Conservation (phyloP, 35 echinoderm and acorn worm genomes). For the Anneissia japonica region DNA sequence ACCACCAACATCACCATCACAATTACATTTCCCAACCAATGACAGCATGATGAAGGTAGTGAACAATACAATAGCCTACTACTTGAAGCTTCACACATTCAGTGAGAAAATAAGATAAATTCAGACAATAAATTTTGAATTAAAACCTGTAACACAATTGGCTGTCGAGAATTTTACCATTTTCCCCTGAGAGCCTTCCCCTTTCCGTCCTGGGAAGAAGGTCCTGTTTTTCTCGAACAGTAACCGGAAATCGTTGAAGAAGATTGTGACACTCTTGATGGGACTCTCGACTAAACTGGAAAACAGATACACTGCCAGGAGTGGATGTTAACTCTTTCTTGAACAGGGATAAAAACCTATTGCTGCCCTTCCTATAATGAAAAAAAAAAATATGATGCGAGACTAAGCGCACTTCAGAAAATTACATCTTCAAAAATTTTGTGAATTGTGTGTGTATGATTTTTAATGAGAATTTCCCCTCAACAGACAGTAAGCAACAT, state of each 20-base stretch:
- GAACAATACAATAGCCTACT: too few species aligned
- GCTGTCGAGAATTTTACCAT: conserved; percentile 25
- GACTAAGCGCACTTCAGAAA: background rate
- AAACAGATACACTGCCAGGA: conserved; percentile 38
- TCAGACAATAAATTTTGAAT: too few species aligned
- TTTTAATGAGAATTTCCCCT: background rate
- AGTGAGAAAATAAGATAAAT: too few species aligned
- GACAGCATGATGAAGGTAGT: too few species aligned
- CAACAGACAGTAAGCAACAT: background rate
- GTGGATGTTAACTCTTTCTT: conserved; percentile 66
- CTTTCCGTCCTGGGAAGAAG: conserved; percentile 70
- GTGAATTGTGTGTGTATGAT: background rate
- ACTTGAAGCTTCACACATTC: background rate
- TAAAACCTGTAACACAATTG: too few species aligned
- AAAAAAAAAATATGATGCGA: background rate
- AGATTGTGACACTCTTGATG: conserved; percentile 65
- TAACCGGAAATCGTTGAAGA: conserved; percentile 70
- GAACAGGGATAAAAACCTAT: conserved; percentile 77
- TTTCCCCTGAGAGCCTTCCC: conserved; percentile 37
- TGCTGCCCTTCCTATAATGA: conserved; percentile 61
- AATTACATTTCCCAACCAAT: too few species aligned
- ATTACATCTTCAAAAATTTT: background rate
- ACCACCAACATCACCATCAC: too few species aligned
- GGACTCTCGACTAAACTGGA: conserved; percentile 57
- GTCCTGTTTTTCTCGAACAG: conserved; percentile 70